Conservation (phyloP, 2,888 invertebrate species). For the Coecobrya sp. region DNA sequence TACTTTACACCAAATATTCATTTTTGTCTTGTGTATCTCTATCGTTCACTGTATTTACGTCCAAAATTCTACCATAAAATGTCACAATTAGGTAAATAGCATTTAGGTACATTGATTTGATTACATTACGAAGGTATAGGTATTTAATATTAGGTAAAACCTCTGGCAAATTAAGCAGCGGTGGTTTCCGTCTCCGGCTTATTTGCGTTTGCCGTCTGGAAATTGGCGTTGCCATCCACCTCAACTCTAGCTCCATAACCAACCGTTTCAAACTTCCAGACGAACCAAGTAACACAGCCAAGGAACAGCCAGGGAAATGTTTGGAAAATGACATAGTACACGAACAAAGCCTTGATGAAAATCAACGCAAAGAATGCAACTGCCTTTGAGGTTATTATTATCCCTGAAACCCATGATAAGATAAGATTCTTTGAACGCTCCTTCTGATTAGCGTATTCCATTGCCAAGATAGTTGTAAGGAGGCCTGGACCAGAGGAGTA, state of each 20-base stretch:
- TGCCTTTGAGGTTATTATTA: conserved; percentile 9
- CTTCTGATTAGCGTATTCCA: background rate
- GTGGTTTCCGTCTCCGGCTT: background rate
- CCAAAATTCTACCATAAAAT: too few relatives aligned
- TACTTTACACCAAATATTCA: too few relatives aligned
- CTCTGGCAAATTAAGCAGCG: background rate
- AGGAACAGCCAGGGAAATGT: conserved; percentile 21
- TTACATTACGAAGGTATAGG: too few relatives aligned
- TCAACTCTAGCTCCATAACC: background rate
- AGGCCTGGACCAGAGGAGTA: background rate
- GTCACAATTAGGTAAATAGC: too few relatives aligned
- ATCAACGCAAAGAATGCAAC: conserved; percentile 19
- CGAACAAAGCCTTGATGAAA: conserved; percentile 13
- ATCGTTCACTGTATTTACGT: too few relatives aligned
- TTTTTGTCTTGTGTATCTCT: too few relatives aligned
- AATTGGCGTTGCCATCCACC: background rate
- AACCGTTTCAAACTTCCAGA: conserved; percentile 11
- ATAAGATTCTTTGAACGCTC: background rate
- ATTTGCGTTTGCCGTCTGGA: background rate
- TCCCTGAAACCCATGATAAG: conserved; percentile 1
- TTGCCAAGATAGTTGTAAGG: background rate
- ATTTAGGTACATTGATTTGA: too few relatives aligned
- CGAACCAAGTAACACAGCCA: conserved; percentile 8
- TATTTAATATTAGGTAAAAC: background rate
- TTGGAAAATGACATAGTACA: conserved; percentile 7